Conservation (phyloP, 1,140 invertebrate species). For the Ceratina australensis region DNA sequence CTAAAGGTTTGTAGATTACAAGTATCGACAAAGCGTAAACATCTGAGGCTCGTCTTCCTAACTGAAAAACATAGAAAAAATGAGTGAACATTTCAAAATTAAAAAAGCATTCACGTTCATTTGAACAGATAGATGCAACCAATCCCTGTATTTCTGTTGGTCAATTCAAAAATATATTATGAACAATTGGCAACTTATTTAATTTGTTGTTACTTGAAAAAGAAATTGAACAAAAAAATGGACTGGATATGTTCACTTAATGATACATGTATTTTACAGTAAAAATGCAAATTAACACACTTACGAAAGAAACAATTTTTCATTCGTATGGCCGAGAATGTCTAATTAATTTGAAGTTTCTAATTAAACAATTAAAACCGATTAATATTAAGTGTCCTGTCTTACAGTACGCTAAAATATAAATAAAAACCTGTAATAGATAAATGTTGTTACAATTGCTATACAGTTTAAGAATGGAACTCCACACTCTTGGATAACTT, state of each 20-base stretch:
- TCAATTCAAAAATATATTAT: not conserved
- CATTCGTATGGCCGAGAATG: not conserved
- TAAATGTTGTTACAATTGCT: constrained; percentile 18
- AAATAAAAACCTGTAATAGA: constrained; percentile 28
- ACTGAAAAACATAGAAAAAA: too few relatives aligned
- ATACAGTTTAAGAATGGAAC: constrained; percentile 42
- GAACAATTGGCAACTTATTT: not conserved
- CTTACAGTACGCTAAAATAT: constrained; percentile 27
- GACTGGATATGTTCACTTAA: constrained; percentile 14
- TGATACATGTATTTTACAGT: constrained; percentile 51
- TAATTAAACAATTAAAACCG: too few relatives aligned
- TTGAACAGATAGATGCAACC: not conserved
- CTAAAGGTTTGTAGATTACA: too few relatives aligned
- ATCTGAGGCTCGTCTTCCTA: not conserved
- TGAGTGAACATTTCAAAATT: not conserved
- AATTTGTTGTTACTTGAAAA: not conserved
- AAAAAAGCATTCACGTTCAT: not conserved
- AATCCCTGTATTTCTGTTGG: not conserved
- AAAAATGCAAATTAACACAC: constrained; percentile 53
- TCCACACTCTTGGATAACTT: not conserved
- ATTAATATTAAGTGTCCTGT: not conserved
- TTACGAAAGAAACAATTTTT: constrained; percentile 25
- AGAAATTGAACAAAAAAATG: constrained; percentile 21
- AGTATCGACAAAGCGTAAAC: not conserved
- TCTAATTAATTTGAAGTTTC: not conserved